Percentiles rank a stretch among this genome's conserved stretches.
phyloP scores from a whole-genome alignment of 2,797 vertebrate species.

The Sebastes cheni region DNA sequence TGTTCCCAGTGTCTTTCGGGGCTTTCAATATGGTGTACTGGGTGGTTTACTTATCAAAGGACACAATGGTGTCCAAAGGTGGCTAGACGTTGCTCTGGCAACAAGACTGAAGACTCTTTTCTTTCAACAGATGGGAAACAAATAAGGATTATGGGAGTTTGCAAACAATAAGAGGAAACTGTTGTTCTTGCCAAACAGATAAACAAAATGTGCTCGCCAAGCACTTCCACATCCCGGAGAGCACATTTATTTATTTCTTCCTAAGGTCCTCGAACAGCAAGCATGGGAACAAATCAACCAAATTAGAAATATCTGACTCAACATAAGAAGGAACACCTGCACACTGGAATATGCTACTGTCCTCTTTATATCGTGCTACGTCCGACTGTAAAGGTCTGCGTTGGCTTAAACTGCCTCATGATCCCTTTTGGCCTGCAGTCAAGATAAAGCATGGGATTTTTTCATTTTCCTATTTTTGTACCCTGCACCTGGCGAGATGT shows the following conservation, averaged over 20 bases:
- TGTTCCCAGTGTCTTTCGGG: conserved; percentile 97
- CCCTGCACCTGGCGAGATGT: conserved; percentile 51
- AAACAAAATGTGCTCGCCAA: conserved; percentile 31
- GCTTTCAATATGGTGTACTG: conserved; percentile 99
- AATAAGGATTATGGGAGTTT: conserved; percentile 46
- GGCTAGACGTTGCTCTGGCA: conserved; percentile 51
- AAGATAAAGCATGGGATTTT: conserved; percentile 47
- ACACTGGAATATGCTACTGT: conserved; percentile 48
- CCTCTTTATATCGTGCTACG: conserved; percentile 49
- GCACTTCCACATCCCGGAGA: conserved; percentile 37
- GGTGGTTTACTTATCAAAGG: conserved; percentile 99
- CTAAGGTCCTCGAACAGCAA: conserved; percentile 38
- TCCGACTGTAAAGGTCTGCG: conserved; percentile 45
- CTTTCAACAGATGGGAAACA: conserved; percentile 10
- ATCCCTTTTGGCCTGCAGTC: conserved; percentile 50
- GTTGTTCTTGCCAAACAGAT: conserved; percentile 41
- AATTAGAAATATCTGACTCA: conserved; percentile 56
- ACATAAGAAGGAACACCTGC: conserved; percentile 49
- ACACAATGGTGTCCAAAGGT: conserved; percentile 91
- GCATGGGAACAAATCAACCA: conserved; percentile 50
- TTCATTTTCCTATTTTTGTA: conserved; percentile 75
- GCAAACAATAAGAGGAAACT: conserved; percentile 33
- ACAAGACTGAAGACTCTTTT: neutral
- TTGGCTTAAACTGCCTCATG: conserved; percentile 47
- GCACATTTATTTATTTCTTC: conserved; percentile 48